Conservation (phyloP, 2,113 vertebrate species). For the Mohoua ochrocephala region DNA sequence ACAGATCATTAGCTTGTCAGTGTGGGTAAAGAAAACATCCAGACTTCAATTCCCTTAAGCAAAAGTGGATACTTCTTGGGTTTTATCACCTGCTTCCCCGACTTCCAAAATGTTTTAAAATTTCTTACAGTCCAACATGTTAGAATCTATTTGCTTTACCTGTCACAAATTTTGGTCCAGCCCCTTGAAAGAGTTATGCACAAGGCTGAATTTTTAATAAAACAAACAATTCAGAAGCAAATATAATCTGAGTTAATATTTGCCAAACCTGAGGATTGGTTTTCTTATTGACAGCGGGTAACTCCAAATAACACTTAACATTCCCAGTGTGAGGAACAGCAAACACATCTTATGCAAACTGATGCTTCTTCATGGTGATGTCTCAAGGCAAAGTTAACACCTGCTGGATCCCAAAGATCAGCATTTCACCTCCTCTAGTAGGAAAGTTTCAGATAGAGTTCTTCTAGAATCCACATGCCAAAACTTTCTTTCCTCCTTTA, state of each 20-base stretch:
- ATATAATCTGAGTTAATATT: background rate
- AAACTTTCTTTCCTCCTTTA: background rate
- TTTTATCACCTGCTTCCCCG: background rate
- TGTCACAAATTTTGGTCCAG: background rate
- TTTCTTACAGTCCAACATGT: background rate
- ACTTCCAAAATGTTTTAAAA: background rate
- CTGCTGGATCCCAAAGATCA: background rate
- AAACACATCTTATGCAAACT: background rate
- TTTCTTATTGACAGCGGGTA: background rate
- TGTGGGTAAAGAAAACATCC: background rate
- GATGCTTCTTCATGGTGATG: background rate
- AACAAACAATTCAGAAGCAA: background rate
- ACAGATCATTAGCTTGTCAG: background rate
- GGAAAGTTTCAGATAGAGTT: background rate
- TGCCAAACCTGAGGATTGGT: background rate
- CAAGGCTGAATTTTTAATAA: background rate
- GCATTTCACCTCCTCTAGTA: background rate
- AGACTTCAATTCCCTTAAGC: background rate
- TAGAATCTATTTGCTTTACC: background rate
- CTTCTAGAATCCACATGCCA: background rate
- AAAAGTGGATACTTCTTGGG: background rate
- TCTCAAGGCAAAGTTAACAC: background rate
- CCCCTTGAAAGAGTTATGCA: background rate
- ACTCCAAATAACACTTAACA: background rate
- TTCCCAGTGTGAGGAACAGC: background rate